Evolutionary conservation across 2,888 invertebrate species (phyloP).

Genomic region (Rhimphoctona megacephalus): DNA sequence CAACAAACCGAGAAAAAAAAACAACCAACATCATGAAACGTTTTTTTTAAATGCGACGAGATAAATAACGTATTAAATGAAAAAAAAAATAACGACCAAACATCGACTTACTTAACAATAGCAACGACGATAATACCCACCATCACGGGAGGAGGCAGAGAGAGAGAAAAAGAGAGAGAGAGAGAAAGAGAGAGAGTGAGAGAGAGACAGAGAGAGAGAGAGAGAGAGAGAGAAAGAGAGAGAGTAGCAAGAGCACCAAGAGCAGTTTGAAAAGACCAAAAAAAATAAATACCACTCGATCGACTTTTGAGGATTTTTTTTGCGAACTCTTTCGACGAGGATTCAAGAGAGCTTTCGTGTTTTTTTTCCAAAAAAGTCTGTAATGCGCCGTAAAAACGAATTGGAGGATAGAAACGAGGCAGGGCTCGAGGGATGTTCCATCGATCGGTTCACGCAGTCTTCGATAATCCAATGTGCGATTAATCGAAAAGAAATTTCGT

Average conservation of each 20-base stretch:
- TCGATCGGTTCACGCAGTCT: neutral
- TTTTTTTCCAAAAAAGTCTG: constrained; percentile 1
- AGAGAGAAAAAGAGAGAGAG: neutral
- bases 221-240: neutral
- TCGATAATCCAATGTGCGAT: neutral
- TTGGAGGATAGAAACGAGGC: neutral
- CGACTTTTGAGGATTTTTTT: constrained; percentile 21
- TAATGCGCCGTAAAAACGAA: neutral
- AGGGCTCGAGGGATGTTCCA: neutral
- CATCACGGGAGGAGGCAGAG: constrained; percentile 12
- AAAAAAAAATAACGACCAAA: constrained; percentile 26
- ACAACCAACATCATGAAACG: constrained; percentile 40
- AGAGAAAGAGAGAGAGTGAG: neutral
- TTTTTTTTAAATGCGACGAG: constrained; percentile 27
- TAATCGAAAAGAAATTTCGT: neutral
- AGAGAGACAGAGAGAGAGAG: constrained; percentile 1
- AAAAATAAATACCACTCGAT: constrained; percentile 1
- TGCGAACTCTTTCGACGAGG: neutral
- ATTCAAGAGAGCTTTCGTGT: neutral
- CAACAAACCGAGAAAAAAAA: constrained; percentile 20
- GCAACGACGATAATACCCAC: constrained; percentile 13
- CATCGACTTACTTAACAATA: constrained; percentile 26
- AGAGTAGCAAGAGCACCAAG: no score
- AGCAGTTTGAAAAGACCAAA: neutral
- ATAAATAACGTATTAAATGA: constrained; percentile 9